phyloP scores from a whole-genome alignment of 2,797 vertebrate genomes.

The Schizopygopsis malacanthus region DNA sequence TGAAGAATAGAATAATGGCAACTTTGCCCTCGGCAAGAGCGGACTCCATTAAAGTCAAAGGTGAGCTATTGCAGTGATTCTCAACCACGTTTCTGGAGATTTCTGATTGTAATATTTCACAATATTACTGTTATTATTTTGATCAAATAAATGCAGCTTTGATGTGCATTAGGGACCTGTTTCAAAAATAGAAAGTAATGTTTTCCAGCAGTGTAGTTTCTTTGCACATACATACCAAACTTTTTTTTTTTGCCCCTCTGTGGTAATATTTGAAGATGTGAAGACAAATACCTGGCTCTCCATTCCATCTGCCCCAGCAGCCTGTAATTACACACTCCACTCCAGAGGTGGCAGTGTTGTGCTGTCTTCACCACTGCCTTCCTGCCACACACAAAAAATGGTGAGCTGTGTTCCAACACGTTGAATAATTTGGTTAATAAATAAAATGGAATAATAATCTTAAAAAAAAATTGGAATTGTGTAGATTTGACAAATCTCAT shows the following conservation, averaged over 20 bases:
- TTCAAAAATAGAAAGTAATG: too few relatives aligned
- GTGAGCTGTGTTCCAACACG: slow-evolving; percentile 62
- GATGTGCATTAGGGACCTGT: background rate
- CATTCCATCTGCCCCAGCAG: slow-evolving; percentile 59
- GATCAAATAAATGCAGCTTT: background rate
- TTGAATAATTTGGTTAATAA: background rate
- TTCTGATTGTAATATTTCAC: background rate
- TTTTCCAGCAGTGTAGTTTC: background rate
- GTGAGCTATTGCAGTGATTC: slow-evolving; percentile 59
- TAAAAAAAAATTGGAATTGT: background rate
- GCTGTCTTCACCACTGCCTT: slow-evolving; percentile 73
- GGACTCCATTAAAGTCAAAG: slow-evolving; percentile 76
- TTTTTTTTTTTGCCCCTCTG: background rate
- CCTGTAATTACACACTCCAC: slow-evolving; percentile 70
- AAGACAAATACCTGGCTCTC: slow-evolving; percentile 66
- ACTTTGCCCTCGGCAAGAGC: slow-evolving; percentile 70
- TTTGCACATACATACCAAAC: slow-evolving; percentile 27
- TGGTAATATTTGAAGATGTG: slow-evolving; percentile 60
- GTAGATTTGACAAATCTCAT: background rate
- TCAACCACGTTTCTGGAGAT: background rate
- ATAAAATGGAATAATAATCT: background rate
- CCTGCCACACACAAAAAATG: slow-evolving; percentile 71
- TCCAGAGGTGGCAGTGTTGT: slow-evolving; percentile 56
- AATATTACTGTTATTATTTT: background rate
- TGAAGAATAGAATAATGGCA: slow-evolving; percentile 52